Evolutionary conservation across 2,113 vertebrate species (phyloP).

Genomic region (Hippolais icterina): DNA sequence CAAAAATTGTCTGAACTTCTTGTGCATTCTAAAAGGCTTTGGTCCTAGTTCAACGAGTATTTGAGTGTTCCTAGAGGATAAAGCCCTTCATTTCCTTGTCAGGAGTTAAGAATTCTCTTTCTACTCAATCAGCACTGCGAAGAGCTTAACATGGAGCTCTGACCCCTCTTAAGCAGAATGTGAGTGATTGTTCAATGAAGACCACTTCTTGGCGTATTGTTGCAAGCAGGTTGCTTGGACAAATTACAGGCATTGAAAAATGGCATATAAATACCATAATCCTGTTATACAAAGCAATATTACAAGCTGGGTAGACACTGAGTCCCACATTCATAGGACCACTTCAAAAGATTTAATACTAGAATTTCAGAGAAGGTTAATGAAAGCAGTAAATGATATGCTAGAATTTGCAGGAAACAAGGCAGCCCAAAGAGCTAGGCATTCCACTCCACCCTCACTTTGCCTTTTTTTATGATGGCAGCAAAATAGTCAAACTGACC

Average conservation of each 20-base stretch:
- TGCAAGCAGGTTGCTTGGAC: not conserved
- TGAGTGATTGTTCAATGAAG: not conserved
- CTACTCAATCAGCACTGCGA: not conserved
- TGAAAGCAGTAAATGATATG: slow-evolving; percentile 24
- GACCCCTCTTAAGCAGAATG: not conserved
- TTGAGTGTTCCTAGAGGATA: not conserved
- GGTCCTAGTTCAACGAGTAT: not conserved
- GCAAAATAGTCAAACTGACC: not conserved
- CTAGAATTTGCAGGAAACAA: slow-evolving; percentile 7
- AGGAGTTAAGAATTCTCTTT: not conserved
- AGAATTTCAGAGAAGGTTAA: slow-evolving; percentile 17
- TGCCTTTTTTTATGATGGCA: not conserved
- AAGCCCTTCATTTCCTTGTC: not conserved
- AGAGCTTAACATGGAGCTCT: not conserved
- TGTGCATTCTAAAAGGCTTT: not conserved
- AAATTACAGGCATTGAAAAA: not conserved
- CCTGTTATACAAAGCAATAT: not conserved
- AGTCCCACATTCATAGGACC: not conserved
- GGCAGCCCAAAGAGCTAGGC: not conserved
- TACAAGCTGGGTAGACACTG: not conserved
- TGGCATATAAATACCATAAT: not conserved
- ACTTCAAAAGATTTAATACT: slow-evolving; percentile 15
- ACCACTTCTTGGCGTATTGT: not conserved
- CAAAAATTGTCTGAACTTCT: not conserved
- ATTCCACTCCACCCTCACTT: not conserved